phyloP scores from a whole-genome alignment of 2,888 invertebrate genomes.

The Drosophila helvetica region DNA sequence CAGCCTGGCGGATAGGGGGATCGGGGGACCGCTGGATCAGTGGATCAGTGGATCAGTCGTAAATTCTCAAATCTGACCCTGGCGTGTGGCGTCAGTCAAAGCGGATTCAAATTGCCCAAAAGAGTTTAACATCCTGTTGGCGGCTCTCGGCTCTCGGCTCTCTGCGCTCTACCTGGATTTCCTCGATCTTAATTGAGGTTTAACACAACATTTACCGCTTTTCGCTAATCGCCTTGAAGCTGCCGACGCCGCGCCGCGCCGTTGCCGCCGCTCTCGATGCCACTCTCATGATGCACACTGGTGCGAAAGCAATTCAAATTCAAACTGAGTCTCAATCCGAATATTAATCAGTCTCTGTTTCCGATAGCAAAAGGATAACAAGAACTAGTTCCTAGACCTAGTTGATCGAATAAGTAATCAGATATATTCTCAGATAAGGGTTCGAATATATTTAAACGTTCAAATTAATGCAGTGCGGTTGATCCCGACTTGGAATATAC shows the following conservation, averaged over 20 bases:
- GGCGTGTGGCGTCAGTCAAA: conserved; percentile 82
- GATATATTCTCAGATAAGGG: too few species aligned
- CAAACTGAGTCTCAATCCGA: neutral
- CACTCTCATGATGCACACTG: conserved; percentile 7
- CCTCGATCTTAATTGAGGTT: conserved; percentile 77
- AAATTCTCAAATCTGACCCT: conserved; percentile 61
- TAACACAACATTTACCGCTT: conserved; percentile 82
- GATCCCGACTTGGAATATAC: too few species aligned
- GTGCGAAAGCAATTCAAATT: neutral
- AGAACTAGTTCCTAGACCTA: too few species aligned
- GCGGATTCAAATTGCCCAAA: conserved; percentile 66
- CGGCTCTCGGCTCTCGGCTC: conserved; percentile 25
- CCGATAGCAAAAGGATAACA: too few species aligned
- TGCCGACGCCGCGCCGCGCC: conserved; percentile 40
- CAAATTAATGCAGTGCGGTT: too few species aligned
- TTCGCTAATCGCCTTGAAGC: conserved; percentile 79
- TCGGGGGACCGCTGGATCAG: neutral
- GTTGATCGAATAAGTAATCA: too few species aligned
- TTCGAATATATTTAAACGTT: too few species aligned
- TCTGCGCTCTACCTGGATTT: conserved; percentile 6
- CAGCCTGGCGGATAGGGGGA: neutral
- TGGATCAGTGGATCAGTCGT: conserved; percentile 36
- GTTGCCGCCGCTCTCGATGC: neutral
- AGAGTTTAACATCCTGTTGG: conserved; percentile 71
- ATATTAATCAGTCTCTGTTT: neutral